Base-by-base conservation (phyloP, 2,113 vertebrate species). In the Grantiella picta region DNA sequence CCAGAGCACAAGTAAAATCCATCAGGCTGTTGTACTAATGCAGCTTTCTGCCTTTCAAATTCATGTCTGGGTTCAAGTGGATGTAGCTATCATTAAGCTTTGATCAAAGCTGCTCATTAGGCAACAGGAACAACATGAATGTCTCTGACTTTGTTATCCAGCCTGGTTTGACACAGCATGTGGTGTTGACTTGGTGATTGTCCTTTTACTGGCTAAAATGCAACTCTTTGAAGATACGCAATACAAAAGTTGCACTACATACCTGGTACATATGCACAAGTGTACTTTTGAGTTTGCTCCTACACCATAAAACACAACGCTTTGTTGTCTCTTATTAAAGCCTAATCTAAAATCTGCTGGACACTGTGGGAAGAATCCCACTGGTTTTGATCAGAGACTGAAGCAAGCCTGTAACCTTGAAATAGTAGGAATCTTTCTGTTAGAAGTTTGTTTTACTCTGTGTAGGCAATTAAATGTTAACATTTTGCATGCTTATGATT, bases 1-100 rank as follows among this genome's bases (percentile, higher is more conserved):
- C 99, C 99, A 36, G 98, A 99, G 93, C 99, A 99, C 81, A 86
- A 96, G 73, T 99, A 96, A 97, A 94, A 69, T 45, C 81, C 79
- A 19, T 36, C 75, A 5, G 19, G 27, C 65, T 45, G 12, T 70
- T 5, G 1, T 22, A 18, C 19, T 27, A 31, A 59, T 40, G 49
- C 72, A 84, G 8, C 44, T 82, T 86, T 79, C 83, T 91, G 90
- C 93, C 94, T 95, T 92, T 82, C 11, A 2, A 20, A 29, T 45
- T 85, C 9, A 2, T 64, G 15, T 56, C 31, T 28, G 59, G 50
- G 15, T 86, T 88, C 92, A 73, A 29, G 44, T 94, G 91, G 87
- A 89, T 89, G 53, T 90, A 47, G 50, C n/a, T 86, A 14, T 44
- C 36, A 29, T 86, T 61, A 59, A 88, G 89, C 73, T 85, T 92